A percentile compares a stretch with the other conserved stretches of the same genome.
Conservation (phyloP, 2,797 vertebrate genomes). For the Paramormyrops hopkinsi region DNA sequence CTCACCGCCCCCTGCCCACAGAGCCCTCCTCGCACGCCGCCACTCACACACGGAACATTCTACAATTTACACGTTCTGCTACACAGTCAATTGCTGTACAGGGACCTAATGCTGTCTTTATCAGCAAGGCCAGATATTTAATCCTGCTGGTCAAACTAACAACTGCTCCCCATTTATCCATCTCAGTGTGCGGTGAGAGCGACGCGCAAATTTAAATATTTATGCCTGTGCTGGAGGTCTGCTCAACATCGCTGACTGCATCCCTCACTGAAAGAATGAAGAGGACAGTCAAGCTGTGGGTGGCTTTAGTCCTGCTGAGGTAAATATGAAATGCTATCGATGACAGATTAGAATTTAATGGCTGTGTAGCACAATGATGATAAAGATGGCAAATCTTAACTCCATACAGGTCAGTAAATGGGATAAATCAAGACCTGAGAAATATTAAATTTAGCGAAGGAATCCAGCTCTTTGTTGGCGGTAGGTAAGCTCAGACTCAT, state of each 20-base stretch:
- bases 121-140: background rate
- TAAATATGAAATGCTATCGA: constrained; percentile 18
- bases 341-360: background rate
- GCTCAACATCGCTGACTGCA: background rate
- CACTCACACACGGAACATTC: background rate
- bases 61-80: background rate
- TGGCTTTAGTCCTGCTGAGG: constrained; percentile 33
- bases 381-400: background rate
- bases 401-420: constrained; percentile 27
- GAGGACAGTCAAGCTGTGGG: constrained; percentile 17
- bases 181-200: background rate
- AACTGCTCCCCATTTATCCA: constrained; percentile 2
- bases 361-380: background rate
- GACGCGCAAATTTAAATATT: constrained; percentile 16
- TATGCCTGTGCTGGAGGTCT: background rate
- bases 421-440: background rate
- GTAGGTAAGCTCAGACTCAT: constrained; percentile 32
- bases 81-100: background rate
- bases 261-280: constrained; percentile 26
- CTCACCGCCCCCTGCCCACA: background rate
- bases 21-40: background rate
- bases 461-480: constrained; percentile 36
- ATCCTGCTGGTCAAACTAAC: background rate
- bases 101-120: constrained; percentile 2
- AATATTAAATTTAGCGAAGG: constrained; percentile 33